phyloP scores from a whole-genome alignment of 1,140 invertebrate species.

The Choristoneura fumiferana region DNA sequence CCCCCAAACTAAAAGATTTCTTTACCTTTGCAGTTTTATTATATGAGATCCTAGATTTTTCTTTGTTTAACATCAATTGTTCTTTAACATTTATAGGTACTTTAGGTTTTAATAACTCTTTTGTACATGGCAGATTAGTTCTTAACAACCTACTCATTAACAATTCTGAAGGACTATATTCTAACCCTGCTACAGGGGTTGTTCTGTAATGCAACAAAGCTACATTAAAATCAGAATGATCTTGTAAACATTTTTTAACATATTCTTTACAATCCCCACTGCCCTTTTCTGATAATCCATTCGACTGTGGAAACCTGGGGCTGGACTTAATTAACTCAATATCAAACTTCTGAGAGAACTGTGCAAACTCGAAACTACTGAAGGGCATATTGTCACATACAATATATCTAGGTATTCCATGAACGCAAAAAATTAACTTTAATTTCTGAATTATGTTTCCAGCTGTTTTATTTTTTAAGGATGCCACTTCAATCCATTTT shows the following conservation, averaged over 20 bases:
- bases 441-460: neutral
- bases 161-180: neutral
- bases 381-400: slow-evolving; percentile 3
- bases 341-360: neutral
- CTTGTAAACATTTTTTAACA: neutral
- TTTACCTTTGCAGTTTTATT: neutral
- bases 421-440: neutral
- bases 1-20: neutral
- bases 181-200: neutral
- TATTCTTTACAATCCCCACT: neutral
- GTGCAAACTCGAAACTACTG: neutral
- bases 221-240: neutral
- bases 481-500: slow-evolving; percentile 12
- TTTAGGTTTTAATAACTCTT: neutral
- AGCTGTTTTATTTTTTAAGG: neutral
- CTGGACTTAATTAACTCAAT: neutral
- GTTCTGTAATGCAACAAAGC: slow-evolving; percentile 1
- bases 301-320: neutral
- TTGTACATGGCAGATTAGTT: neutral
- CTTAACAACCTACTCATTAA: neutral
- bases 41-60: neutral
- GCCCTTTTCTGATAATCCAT: neutral
- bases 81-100: neutral
- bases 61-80: neutral
- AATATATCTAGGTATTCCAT: neutral